Percentiles rank a stretch among this genome's conserved stretches.
phyloP scores from a whole-genome alignment of 1,140 invertebrate genomes.

The Drosophila bifasciata region DNA sequence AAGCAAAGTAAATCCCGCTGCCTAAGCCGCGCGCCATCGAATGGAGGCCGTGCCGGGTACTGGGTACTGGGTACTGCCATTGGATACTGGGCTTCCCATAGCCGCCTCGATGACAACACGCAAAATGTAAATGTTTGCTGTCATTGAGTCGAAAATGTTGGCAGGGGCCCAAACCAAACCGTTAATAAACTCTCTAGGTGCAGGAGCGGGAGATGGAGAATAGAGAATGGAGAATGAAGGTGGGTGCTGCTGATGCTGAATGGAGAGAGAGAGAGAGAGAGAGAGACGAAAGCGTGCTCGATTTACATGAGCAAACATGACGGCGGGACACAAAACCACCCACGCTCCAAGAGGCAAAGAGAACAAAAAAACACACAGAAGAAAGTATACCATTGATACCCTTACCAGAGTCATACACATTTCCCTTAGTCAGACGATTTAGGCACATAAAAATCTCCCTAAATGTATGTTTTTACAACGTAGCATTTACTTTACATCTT shows the following conservation, averaged over 20 bases:
- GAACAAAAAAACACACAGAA: too few species aligned
- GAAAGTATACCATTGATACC: too few species aligned
- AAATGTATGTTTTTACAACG: too few species aligned
- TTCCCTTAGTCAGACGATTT: too few species aligned
- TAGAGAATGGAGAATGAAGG: not conserved
- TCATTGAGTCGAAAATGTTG: constrained; percentile 78
- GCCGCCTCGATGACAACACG: constrained; percentile 58
- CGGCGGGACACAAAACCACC: not conserved
- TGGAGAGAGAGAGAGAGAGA: not conserved
- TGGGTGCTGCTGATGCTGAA: not conserved
- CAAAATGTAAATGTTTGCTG: constrained; percentile 78
- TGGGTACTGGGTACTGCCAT: too few species aligned
- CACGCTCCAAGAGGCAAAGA: too few species aligned
- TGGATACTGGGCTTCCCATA: not conserved
- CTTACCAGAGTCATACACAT: too few species aligned
- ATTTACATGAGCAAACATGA: constrained; percentile 75
- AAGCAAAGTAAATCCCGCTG: constrained; percentile 12
- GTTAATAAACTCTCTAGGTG: constrained; percentile 65
- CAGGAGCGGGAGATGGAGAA: not conserved
- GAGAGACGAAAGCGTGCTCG: constrained; percentile 34
- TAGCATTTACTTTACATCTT: too few species aligned
- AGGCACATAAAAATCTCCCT: too few species aligned
- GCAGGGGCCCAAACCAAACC: constrained; percentile 58
- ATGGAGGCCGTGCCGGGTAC: not conserved
- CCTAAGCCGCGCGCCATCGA: constrained; percentile 49